phyloP scores from a whole-genome alignment of 2,797 vertebrate species.

The Garrulus glandarius region DNA sequence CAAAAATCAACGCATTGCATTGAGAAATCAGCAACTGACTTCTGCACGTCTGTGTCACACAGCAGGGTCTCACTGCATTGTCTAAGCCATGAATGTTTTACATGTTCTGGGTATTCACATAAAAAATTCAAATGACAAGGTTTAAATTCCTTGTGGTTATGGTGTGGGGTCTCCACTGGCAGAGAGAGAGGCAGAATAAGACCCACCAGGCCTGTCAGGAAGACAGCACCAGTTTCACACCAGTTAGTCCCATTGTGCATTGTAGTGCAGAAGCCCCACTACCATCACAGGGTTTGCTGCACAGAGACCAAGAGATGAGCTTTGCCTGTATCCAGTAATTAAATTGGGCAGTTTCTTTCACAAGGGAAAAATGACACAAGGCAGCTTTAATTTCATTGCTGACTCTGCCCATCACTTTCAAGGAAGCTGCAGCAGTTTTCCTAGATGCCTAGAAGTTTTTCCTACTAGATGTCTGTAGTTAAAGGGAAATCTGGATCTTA shows the following conservation, averaged over 20 bases:
- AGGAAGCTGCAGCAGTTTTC: not conserved
- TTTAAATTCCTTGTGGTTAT: not conserved
- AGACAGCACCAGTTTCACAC: not conserved
- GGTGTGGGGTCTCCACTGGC: not conserved
- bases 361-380: not conserved
- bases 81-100: not conserved
- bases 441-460: too few species aligned
- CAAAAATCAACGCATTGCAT: not conserved
- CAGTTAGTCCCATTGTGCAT: not conserved
- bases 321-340: not conserved
- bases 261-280: not conserved
- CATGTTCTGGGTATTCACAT: not conserved
- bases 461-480: not conserved
- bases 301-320: not conserved
- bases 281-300: rapidly evolving
- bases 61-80: not conserved
- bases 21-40: not conserved
- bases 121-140: not conserved
- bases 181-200: not conserved
- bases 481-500: not conserved
- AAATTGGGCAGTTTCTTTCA: not conserved
- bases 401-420: not conserved
- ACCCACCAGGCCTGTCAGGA: not conserved
- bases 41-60: not conserved
- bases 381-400: not conserved